Base-by-base conservation (phyloP, 2,797 vertebrate genomes). In the Carcharodon carcharias region DNA sequence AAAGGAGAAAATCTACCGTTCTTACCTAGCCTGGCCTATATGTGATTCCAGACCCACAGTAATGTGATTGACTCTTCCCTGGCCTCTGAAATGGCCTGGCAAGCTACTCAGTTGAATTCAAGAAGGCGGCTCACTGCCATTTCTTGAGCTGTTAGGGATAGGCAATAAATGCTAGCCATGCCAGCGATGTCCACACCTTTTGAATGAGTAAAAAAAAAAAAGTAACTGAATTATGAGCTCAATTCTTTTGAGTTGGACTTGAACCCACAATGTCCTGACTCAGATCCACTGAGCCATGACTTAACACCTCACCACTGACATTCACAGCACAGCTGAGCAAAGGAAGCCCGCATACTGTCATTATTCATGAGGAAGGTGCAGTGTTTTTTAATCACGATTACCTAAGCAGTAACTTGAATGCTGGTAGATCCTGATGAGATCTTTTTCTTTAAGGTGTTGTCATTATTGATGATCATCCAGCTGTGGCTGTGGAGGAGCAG, bases 401-500 rank as follows among this genome's bases (percentile, higher is more conserved):
- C 40, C 63, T 93, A 6, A 45, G 91, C 89, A 21, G 18, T 61
- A 93, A 65, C 40, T 7, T 12, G 89, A 63, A 21, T 61, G n/a
- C 61, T 61, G 16, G 61, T 65, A 21, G 18, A 18, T 18, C 26
- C 91, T 93, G 7, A 45, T 93, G 61, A 40, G 8, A 23, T 85
- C 50, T 67, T 7, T 69, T 56, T 35, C 69, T 73, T 54, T 71
- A 95, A 95, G 94, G 94, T 95, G 94, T 95, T 77, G 94, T 95
- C 87, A 97, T 98, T 96, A 97, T 98, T 0, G 98, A 98, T 45
- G 98, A 97, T 80, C 97, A 97, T 96, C 98, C 0, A 97, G 87
- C 96, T 95, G 56, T 80, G 96, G 61, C 97, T 0, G 63, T 97
- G 96, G 99, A 99, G 96, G 99, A 99, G 91, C 97, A 97, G 0